Evolutionary conservation across 2,888 invertebrate species (phyloP).

Genomic region (Melieria omissa): DNA sequence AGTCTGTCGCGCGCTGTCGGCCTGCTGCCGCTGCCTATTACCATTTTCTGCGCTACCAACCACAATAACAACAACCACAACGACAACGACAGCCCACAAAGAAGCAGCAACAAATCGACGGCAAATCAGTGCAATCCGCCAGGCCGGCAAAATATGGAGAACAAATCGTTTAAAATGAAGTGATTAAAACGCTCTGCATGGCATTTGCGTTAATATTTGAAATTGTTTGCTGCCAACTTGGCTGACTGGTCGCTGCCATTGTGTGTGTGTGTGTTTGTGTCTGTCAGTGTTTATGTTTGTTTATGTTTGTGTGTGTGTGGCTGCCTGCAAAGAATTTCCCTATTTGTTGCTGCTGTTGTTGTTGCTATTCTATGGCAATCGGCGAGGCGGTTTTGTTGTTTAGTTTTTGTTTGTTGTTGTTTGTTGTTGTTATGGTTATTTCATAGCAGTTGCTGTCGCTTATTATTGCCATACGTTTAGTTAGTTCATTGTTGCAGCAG

Average conservation of each 20-base stretch:
- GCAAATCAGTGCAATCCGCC: constrained; percentile 26
- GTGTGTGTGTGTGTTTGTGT: constrained; percentile 36
- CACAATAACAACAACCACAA: constrained; percentile 39
- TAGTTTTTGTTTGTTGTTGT: neutral
- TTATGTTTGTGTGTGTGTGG: constrained; percentile 11
- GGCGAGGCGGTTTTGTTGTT: neutral
- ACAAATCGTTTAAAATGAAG: constrained; percentile 34
- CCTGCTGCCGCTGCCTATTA: constrained; percentile 2
- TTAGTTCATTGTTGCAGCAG: neutral
- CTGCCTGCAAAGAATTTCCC: constrained; percentile 10
- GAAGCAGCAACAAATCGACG: constrained; percentile 25
- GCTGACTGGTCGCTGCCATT: constrained; percentile 36
- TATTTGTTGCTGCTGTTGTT: constrained; percentile 18
- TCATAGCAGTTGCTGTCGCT: neutral
- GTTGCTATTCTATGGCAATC: neutral
- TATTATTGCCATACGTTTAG: neutral
- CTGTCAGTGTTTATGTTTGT: constrained; percentile 23
- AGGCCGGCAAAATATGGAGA: constrained; percentile 21
- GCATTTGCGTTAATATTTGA: constrained; percentile 12
- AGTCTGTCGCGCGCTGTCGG: neutral
- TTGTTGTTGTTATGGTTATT: neutral
- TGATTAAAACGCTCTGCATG: constrained; percentile 26
- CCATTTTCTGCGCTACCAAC: constrained; percentile 31
- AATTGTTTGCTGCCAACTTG: constrained; percentile 9
- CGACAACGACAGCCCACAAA: constrained; percentile 33